Base-by-base conservation (phyloP, 2,888 invertebrate genomes). In the Palloptera scutellata region DNA sequence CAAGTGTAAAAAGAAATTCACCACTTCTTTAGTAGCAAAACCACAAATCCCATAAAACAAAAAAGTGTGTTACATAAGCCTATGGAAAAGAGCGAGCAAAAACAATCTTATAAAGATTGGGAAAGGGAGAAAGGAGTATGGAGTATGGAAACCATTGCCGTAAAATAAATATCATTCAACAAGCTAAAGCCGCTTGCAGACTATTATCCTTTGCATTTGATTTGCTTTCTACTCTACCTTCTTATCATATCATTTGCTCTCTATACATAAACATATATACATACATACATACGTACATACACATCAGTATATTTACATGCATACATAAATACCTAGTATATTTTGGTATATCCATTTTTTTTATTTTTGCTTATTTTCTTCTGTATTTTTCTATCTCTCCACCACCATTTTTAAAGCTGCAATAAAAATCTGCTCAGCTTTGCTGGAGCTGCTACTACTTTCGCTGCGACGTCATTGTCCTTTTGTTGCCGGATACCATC, bases 341-440 rank as follows among this genome's bases (percentile, higher is more conserved):
- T 48, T 12, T 59, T 42, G 10, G 19, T 43, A n/a, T 20, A 51
- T 41, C 10, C 17, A 40, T 51, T 55, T 48, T 30, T 11, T 20
- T 30, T 12, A 13, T 1, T 42, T 20, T 55, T 17, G 15, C 42
- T 64, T 52, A n/a, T 11, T 10, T 42, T 1, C 30, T 51, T 15
- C 10, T 12, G n/a, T 15, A 11, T 48, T 48, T 48, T 48, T 48
- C 11, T 15, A 15, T 48, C 11, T 48, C 48, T n/a, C 1, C 15
- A 6, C 48, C 15, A 48, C 19, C 15, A n/a, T 41, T 41, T 30
- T 17, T 43, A 54, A 30, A 62, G 43, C 59, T 15, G 52, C 53
- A 64, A 64, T 30, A 54, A 61, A 61, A 62, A 62, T 54, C 62
- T 42, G 59, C 58, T 63, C 63, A 63, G 53, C 53, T 52, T 40